Percentiles rank a stretch among this genome's conserved stretches.
Evolutionary conservation across 2,888 invertebrate genomes (phyloP).

Genomic region (Acanthopleura granulata): DNA sequence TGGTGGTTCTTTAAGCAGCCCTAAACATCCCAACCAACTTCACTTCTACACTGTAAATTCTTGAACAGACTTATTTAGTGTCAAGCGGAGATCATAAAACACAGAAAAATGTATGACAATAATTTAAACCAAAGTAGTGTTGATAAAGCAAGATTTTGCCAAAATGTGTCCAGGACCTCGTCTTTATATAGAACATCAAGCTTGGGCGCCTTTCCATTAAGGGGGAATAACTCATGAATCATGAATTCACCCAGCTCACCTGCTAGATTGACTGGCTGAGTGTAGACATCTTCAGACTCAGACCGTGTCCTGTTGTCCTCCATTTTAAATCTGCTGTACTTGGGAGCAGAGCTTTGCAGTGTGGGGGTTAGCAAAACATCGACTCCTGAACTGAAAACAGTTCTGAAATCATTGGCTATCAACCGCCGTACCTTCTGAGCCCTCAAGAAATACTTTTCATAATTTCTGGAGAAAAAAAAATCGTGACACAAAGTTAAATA

Average conservation of each 20-base stretch:
- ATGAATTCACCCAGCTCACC: slow-evolving; percentile 72
- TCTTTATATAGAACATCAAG: too few species aligned
- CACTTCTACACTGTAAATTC: too few species aligned
- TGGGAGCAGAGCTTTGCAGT: slow-evolving; percentile 88
- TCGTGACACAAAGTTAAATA: not conserved
- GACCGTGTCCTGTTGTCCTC: slow-evolving; percentile 89
- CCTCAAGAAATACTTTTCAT: slow-evolving; percentile 89
- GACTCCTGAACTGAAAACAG: slow-evolving; percentile 79
- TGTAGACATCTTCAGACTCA: slow-evolving; percentile 92
- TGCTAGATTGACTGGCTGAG: slow-evolving; percentile 97
- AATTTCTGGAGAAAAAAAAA: slow-evolving; percentile 77
- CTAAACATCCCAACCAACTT: too few species aligned
- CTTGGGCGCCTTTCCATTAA: too few species aligned
- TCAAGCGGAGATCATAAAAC: too few species aligned
- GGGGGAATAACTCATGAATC: too few species aligned
- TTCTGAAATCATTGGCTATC: slow-evolving; percentile 87
- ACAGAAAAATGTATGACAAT: too few species aligned
- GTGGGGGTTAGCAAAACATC: slow-evolving; percentile 93
- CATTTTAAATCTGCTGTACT: slow-evolving; percentile 80
- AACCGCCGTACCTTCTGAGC: slow-evolving; percentile 90
- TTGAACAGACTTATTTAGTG: too few species aligned
- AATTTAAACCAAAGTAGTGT: too few species aligned
- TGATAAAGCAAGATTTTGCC: too few species aligned
- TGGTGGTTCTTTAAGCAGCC: too few species aligned
- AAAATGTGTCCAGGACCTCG: too few species aligned